Evolutionary conservation across 2,888 invertebrate genomes (phyloP).

Genomic region (Pycnomerus fuliginosus): DNA sequence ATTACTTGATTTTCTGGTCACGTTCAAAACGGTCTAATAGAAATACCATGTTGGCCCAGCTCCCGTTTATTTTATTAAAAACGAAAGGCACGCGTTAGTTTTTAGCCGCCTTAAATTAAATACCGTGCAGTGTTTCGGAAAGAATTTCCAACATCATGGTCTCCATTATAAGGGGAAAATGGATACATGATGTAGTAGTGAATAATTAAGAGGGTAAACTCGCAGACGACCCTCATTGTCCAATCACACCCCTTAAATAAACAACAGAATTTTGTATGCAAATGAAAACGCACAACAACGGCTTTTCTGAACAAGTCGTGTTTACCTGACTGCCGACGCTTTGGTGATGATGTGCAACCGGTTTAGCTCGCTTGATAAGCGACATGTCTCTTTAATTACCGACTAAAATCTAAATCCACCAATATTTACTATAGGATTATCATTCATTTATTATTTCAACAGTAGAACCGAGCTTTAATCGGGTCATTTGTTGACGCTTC

Average conservation of each 20-base stretch:
- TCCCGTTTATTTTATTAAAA: conserved; percentile 45
- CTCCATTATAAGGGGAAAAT: conserved; percentile 4
- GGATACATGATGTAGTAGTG: conserved; percentile 11
- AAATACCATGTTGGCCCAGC: conserved; percentile 42
- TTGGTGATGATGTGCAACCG: background rate
- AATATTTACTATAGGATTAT: too few species aligned
- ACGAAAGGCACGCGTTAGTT: conserved; percentile 30
- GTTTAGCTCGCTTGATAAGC: too few species aligned
- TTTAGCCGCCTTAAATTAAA: conserved; percentile 18
- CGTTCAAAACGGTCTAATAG: conserved; percentile 46
- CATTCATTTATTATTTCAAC: too few species aligned
- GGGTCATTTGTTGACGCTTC: too few species aligned
- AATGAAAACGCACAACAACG: conserved; percentile 3
- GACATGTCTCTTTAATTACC: too few species aligned
- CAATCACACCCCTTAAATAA: conserved; percentile 7
- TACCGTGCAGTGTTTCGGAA: conserved; percentile 8
- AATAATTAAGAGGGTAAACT: conserved; percentile 16
- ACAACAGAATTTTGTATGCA: conserved; percentile 8
- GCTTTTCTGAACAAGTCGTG: conserved; percentile 4
- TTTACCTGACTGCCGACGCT: conserved; percentile 1
- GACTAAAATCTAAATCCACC: too few species aligned
- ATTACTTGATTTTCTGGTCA: conserved; percentile 51
- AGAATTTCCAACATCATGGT: conserved; percentile 12
- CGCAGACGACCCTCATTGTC: conserved; percentile 3
- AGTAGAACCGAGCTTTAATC: too few species aligned